Conservation (phyloP, 2,888 invertebrate genomes). For the Amorpha juglandis region DNA sequence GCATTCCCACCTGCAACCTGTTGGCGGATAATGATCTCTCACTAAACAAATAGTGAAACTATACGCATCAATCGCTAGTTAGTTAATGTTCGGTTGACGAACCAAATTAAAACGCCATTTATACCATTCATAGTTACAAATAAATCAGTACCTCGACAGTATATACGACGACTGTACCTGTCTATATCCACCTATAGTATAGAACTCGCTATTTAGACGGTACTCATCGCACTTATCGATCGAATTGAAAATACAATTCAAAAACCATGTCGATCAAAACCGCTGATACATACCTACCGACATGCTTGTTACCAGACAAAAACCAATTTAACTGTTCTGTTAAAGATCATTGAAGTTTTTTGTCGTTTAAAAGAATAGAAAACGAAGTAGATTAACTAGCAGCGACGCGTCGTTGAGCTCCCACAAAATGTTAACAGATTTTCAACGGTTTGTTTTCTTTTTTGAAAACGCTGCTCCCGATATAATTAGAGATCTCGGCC, state of each 20-base stretch:
- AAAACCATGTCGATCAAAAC: conserved; percentile 57
- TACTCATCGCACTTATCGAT: conserved; percentile 45
- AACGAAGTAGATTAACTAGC: conserved; percentile 63
- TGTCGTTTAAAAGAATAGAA: conserved; percentile 62
- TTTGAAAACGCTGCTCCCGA: conserved; percentile 64
- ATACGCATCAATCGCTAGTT: conserved; percentile 53
- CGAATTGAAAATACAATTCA: conserved; percentile 43
- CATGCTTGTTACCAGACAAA: conserved; percentile 64
- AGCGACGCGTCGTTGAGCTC: conserved; percentile 65
- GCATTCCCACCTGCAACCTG: conserved; percentile 81
- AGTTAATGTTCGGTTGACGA: conserved; percentile 49
- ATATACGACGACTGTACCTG: conserved; percentile 6
- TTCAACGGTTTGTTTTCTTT: conserved; percentile 77
- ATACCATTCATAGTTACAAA: conserved; percentile 32
- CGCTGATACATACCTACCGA: conserved; percentile 48
- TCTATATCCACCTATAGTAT: neutral
- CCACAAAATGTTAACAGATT: conserved; percentile 76
- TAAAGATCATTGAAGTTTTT: conserved; percentile 74
- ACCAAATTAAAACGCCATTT: conserved; percentile 53
- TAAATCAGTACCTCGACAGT: conserved; percentile 29
- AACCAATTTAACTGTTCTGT: conserved; percentile 71
- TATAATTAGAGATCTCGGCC: conserved; percentile 74
- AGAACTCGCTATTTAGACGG: conserved; percentile 35
- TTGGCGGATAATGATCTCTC: conserved; percentile 79
- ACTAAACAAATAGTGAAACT: conserved; percentile 77